Percentiles rank a stretch among this genome's conserved stretches.
phyloP scores from a whole-genome alignment of 2,113 vertebrate species.

The Halichoeres trimaculatus region DNA sequence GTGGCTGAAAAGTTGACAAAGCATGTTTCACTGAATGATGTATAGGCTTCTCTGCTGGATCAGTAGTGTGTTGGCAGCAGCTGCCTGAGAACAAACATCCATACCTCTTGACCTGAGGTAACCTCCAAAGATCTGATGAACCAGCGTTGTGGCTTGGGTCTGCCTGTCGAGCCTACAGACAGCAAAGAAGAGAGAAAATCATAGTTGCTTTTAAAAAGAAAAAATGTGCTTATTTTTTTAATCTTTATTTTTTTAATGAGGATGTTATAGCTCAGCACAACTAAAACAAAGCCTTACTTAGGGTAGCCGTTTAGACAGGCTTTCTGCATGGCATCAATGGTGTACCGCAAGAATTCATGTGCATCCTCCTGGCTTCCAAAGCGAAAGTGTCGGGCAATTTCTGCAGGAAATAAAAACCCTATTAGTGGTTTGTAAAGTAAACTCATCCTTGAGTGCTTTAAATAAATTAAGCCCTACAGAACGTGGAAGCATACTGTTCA shows the following conservation, averaged over 20 bases:
- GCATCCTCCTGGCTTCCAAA: conserved; percentile 97
- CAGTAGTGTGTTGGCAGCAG: neutral
- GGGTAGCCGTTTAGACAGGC: conserved; percentile 92
- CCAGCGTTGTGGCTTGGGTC: conserved; percentile 93
- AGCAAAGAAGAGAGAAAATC: neutral
- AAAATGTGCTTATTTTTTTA: no score
- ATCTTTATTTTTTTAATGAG: neutral
- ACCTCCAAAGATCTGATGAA: conserved; percentile 97
- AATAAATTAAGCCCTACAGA: neutral
- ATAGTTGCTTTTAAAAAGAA: neutral
- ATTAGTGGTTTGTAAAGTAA: conserved; percentile 6
- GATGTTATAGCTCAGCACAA: neutral
- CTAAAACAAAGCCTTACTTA: conserved; percentile 82
- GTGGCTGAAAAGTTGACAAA: no score
- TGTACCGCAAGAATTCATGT: conserved; percentile 95
- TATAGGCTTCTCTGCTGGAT: neutral
- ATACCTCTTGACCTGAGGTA: conserved; percentile 95
- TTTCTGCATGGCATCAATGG: conserved; percentile 97
- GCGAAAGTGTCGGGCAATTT: conserved; percentile 93
- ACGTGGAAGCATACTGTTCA: no score
- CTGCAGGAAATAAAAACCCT: conserved; percentile 69
- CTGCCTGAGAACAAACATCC: conserved; percentile 27
- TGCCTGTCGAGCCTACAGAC: conserved; percentile 91
- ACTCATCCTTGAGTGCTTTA: neutral
- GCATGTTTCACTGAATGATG: conserved; percentile 1